Base-by-base conservation (phyloP, 2,888 invertebrate species). In the Polydrusus pterygomalis region DNA sequence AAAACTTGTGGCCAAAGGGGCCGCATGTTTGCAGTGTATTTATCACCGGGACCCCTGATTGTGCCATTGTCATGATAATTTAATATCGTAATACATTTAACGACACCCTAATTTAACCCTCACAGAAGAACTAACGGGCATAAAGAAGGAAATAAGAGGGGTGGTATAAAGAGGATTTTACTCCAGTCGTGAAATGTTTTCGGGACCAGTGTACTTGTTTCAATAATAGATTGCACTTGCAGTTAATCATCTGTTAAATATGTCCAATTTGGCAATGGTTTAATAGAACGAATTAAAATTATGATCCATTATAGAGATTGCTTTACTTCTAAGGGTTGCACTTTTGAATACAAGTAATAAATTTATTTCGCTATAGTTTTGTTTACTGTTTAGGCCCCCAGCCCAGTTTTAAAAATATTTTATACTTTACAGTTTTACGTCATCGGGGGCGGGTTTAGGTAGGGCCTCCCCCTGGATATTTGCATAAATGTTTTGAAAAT, bases 61-160 rank as follows among this genome's bases (percentile, higher is more conserved):
- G 85, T 82, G 83, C 87, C 85, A 86, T 88, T 88, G 88, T 88
- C 87, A 87, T 88, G 88, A 87, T 88, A 88, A 88, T 88, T 88
- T 88, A 88, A 88, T 88, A 88, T 87, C 87, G 85, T 88, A 87
- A 88, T 87, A 87, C 87, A 85, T 87, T 88, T 87, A 87, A 87
- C 87, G 86, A 87, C 87, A 86, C 87, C 87, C 87, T 87, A 87
- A 87, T 87, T 87, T 87, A 80, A 82, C 83, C 84, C 84, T 78
- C 80, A 74, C 75, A 74, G 78, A 79, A 77, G 73, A 73, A 78
- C 63, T 54, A 58, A 58, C 63, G 64, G 62, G 62, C 65, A 77
- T 65, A 70, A 77, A 77, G 75, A 74, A 70, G 34, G 71, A 71
- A 77, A 77, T 79, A 79, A 80, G 77, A 74, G 77, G 78, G 75